Evolutionary conservation across 2,113 vertebrate genomes (phyloP).

Genomic region (Brachyistius frenatus): DNA sequence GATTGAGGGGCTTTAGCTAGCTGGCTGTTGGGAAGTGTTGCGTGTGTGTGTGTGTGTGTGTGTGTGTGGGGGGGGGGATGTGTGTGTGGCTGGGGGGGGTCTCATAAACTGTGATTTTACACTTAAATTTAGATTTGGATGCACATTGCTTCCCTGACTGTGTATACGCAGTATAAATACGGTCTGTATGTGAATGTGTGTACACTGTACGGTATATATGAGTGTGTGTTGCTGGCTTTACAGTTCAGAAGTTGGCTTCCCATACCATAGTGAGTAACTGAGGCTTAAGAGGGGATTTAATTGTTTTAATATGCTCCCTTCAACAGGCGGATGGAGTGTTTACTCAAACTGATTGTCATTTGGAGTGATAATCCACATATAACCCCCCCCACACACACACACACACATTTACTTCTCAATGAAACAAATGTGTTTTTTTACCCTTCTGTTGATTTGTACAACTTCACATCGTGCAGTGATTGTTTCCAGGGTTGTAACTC

Average conservation of each 20-base stretch:
- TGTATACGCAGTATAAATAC: not conserved
- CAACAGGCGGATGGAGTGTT: conserved; percentile 20
- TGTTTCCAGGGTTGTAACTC: too few relatives aligned
- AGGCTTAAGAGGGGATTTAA: conserved; percentile 23
- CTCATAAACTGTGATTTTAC: conserved; percentile 14
- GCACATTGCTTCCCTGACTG: not conserved
- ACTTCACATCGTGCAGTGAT: too few relatives aligned
- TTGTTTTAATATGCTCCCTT: conserved; percentile 39
- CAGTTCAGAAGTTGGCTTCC: conserved; percentile 1
- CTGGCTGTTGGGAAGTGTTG: conserved; percentile 52
- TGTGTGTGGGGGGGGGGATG: not conserved
- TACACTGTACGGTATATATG: too few relatives aligned
- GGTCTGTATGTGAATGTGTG: too few relatives aligned
- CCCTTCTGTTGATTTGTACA: not conserved
- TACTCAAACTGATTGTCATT: conserved; percentile 31
- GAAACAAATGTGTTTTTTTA: not conserved
- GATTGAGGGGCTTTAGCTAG: conserved; percentile 73
- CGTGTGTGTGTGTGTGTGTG: conserved; percentile 15
- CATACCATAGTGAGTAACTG: not conserved
- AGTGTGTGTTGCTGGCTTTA: not conserved
- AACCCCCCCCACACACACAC: not conserved
- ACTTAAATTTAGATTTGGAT: not conserved
- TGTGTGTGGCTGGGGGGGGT: not conserved
- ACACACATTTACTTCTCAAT: not conserved
- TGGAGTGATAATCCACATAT: conserved; percentile 35